phyloP scores from a whole-genome alignment of 2,113 vertebrate species.

The Setophaga petechia region DNA sequence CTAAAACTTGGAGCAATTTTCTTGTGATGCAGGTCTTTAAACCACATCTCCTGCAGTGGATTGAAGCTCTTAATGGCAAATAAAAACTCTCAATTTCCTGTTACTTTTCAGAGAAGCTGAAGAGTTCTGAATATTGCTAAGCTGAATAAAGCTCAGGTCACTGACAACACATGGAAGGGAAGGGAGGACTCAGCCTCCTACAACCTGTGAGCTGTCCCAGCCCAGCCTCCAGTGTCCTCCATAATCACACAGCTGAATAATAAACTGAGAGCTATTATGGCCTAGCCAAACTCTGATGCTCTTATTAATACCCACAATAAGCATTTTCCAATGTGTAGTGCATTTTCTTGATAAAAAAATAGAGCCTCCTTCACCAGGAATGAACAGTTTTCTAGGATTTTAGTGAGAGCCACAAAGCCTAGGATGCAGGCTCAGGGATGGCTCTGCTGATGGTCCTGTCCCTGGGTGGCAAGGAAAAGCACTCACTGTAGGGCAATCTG shows the following conservation, averaged over 20 bases:
- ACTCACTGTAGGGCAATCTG: not conserved
- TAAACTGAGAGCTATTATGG: not conserved
- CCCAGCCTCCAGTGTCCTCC: not conserved
- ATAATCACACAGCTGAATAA: not conserved
- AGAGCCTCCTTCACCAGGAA: not conserved
- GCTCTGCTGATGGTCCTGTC: constrained; percentile 27
- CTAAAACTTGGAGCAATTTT: not conserved
- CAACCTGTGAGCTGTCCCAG: not conserved
- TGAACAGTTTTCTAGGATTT: not conserved
- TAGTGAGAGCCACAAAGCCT: not conserved
- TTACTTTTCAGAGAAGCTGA: not conserved
- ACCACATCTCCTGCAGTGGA: not conserved
- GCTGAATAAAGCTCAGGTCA: not conserved
- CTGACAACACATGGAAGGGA: not conserved
- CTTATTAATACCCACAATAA: not conserved
- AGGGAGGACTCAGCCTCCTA: not conserved
- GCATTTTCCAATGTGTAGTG: not conserved
- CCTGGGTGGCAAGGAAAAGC: not conserved
- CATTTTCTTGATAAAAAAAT: not conserved
- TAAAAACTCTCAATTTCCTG: not conserved
- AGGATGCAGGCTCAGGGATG: not conserved
- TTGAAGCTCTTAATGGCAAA: not conserved
- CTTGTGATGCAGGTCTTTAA: not conserved
- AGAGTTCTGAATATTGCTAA: not conserved
- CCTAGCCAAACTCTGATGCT: not conserved